Conservation (phyloP, 2,113 vertebrate genomes). For the Brachyhypopomus gauderio region DNA sequence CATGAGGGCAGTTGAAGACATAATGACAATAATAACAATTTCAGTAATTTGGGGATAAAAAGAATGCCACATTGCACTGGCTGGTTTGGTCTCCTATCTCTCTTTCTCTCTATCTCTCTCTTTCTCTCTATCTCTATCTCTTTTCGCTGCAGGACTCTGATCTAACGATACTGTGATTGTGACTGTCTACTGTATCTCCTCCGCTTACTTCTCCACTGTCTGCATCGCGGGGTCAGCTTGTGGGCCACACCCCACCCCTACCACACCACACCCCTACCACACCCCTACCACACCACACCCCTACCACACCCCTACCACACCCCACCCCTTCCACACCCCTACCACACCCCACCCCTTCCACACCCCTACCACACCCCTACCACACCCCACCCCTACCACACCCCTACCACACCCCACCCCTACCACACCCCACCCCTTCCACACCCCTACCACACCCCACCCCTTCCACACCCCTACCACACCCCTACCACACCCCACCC, state of each 20-base stretch:
- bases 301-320: too few relatives aligned
- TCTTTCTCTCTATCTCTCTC: conserved; percentile 17
- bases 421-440: too few relatives aligned
- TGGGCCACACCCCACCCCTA: background rate
- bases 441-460: too few relatives aligned
- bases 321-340: background rate
- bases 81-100: background rate
- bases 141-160: conserved; percentile 53
- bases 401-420: background rate
- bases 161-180: conserved; percentile 64
- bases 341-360: background rate
- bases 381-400: background rate
- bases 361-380: background rate
- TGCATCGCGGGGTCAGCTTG: background rate
- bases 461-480: too few relatives aligned
- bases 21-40: background rate
- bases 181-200: conserved; percentile 67
- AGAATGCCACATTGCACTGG: conserved; percentile 25
- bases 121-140: background rate
- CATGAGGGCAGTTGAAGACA: conserved; percentile 13
- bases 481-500: too few relatives aligned
- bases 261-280: too few relatives aligned
- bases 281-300: too few relatives aligned
- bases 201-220: conserved; percentile 10
- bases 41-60: background rate